Evolutionary conservation across 1,140 invertebrate genomes (phyloP).

Genomic region (Spodoptera frugiperda): DNA sequence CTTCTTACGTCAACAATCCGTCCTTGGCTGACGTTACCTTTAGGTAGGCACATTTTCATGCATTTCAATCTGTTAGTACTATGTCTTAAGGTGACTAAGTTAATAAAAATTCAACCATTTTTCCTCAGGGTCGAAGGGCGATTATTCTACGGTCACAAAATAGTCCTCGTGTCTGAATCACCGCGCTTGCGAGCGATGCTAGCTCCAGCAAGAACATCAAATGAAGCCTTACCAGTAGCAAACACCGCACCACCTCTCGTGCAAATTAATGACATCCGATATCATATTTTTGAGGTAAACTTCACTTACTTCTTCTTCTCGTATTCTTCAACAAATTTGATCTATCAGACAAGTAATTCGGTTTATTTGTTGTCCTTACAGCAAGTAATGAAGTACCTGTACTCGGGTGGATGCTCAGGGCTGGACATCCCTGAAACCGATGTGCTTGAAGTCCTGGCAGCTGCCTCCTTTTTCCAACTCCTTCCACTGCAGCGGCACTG

Average conservation of each 20-base stretch:
- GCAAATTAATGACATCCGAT: conserved; percentile 96
- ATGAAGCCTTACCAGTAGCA: conserved; percentile 68
- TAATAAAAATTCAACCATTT: neutral
- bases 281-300: conserved; percentile 95
- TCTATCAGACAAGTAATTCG: neutral
- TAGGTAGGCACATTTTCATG: conserved; percentile 71
- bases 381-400: conserved; percentile 97
- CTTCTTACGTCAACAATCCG: conserved; percentile 97
- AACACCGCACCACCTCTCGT: conserved; percentile 89
- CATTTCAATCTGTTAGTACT: too few species aligned
- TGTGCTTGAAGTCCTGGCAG: conserved; percentile 95
- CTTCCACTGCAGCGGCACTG: conserved; percentile 94
- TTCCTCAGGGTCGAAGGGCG: conserved; percentile 69
- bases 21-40: conserved; percentile 96
- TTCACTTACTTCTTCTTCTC: too few species aligned
- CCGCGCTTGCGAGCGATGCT: conserved; percentile 95
- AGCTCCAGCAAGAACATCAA: conserved; percentile 79
- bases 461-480: conserved; percentile 96
- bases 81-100: too few species aligned
- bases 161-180: conserved; percentile 96
- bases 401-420: conserved; percentile 94
- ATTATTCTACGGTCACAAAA: conserved; percentile 97
- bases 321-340: neutral
- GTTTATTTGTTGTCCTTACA: conserved; percentile 71
- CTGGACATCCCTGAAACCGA: conserved; percentile 92